A percentile compares a stretch with the other conserved stretches of the same genome.
Evolutionary conservation across 2,888 invertebrate genomes (phyloP).

Genomic region (Diogma glabrata): DNA sequence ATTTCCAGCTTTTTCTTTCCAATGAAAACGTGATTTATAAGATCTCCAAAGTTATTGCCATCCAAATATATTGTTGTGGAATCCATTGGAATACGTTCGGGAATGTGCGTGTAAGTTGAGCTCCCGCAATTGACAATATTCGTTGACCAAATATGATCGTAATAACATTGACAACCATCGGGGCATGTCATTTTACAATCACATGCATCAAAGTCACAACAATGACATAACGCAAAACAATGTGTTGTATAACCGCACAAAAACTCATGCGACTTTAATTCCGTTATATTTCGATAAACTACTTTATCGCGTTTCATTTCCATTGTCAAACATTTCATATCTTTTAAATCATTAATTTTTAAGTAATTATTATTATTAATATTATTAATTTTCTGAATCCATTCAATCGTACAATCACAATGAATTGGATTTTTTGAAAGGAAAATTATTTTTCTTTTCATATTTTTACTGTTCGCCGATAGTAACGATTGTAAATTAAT

Average conservation of each 20-base stretch:
- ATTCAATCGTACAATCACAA: conserved; percentile 80
- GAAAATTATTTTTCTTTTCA: conserved; percentile 53
- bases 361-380: conserved; percentile 64
- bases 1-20: conserved; percentile 71
- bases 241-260: conserved; percentile 69
- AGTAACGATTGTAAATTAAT: conserved; percentile 27
- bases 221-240: conserved; percentile 76
- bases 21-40: conserved; percentile 76
- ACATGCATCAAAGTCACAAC: conserved; percentile 82
- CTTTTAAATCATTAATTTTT: conserved; percentile 65
- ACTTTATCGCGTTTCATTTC: conserved; percentile 41
- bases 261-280: conserved; percentile 48
- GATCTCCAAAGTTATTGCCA: conserved; percentile 64
- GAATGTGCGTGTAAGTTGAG: conserved; percentile 59
- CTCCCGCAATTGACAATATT: conserved; percentile 75
- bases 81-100: conserved; percentile 71
- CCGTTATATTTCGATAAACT: background rate
- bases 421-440: conserved; percentile 71
- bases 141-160: conserved; percentile 73
- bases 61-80: conserved; percentile 78
- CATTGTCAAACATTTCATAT: conserved; percentile 59
- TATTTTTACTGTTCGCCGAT: background rate
- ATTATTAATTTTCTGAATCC: conserved; percentile 69
- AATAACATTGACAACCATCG: conserved; percentile 72
- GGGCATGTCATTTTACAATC: conserved; percentile 88